phyloP scores from a whole-genome alignment of 2,113 vertebrate genomes.

The Hylia prasina region DNA sequence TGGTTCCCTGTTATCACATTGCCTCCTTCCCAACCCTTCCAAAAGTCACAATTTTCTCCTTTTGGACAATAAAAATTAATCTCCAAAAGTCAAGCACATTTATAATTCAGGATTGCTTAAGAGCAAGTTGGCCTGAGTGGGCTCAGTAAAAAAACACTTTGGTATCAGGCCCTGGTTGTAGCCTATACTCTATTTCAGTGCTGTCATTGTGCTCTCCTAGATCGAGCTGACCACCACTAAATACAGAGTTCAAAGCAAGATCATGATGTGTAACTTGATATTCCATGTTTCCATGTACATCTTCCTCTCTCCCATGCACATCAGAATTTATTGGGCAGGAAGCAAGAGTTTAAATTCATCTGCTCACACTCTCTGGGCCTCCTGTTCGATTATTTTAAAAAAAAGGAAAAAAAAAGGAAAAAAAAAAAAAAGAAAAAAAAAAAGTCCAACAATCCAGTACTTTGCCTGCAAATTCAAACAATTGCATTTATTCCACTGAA shows the following conservation, averaged over 20 bases:
- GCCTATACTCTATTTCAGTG: neutral
- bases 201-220: neutral
- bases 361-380: neutral
- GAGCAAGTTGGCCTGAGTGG: neutral
- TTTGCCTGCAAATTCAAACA: neutral
- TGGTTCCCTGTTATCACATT: neutral
- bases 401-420: no score
- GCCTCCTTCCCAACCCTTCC: neutral
- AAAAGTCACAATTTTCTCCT: neutral
- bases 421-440: neutral
- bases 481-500: neutral
- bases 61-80: neutral
- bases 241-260: neutral
- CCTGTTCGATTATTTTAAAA: no score
- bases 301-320: neutral
- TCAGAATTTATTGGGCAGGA: neutral
- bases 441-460: neutral
- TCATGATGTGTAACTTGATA: fast-evolving
- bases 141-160: neutral
- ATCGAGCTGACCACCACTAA: fast-evolving
- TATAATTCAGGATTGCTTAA: neutral
- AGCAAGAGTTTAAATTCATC: neutral
- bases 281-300: fast-evolving
- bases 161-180: neutral
- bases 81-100: neutral